phyloP scores from a whole-genome alignment of 2,113 vertebrate genomes.

The Choloepus hoffmanni region DNA sequence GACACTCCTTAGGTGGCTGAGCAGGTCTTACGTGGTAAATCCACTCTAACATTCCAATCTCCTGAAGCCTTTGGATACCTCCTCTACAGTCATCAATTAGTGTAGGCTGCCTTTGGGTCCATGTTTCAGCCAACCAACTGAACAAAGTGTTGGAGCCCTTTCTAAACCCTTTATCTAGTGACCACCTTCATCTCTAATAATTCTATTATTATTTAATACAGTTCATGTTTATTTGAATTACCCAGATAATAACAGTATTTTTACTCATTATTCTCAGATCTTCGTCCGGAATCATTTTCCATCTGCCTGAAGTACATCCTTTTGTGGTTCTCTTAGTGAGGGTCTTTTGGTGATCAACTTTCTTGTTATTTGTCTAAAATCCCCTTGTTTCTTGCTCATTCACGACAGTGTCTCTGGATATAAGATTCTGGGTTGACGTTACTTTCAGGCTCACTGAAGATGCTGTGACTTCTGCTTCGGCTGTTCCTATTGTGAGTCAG shows the following conservation, averaged over 20 bases:
- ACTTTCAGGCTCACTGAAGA: not conserved
- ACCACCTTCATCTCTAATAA: not conserved
- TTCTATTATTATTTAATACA: not conserved
- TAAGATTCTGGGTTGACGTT: not conserved
- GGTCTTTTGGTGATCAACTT: not conserved
- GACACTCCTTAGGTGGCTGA: no score
- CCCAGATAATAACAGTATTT: not conserved
- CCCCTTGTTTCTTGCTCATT: not conserved
- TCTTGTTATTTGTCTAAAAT: not conserved
- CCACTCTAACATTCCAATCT: no score
- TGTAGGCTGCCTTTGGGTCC: no score
- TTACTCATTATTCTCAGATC: not conserved
- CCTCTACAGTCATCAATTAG: no score
- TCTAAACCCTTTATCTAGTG: not conserved
- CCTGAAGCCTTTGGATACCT: no score
- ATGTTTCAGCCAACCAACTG: no score
- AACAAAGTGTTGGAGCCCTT: no score
- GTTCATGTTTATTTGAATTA: not conserved
- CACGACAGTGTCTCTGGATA: not conserved
- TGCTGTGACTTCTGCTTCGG: not conserved
- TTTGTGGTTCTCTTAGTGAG: not conserved
- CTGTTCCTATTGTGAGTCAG: no score
- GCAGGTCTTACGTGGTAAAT: no score
- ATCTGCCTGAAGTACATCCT: not conserved
- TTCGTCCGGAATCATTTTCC: not conserved